These are phyloP conservation scores for Dolichopus griseipennis DNA, from an alignment of 2,888 invertebrate species.

Conservation along the genomic window DNA sequence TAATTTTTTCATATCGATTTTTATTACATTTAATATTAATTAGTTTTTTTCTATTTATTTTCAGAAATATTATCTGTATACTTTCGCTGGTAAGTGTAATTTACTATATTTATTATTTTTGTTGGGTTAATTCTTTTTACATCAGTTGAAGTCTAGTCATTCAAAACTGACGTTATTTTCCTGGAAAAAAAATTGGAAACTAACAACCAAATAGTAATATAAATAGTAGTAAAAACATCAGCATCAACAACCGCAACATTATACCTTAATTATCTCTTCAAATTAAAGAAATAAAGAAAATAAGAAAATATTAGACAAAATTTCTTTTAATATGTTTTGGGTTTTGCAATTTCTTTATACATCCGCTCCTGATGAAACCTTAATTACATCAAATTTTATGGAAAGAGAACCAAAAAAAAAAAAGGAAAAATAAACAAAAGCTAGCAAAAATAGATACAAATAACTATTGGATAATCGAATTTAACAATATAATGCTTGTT, in stretches of 20 bases:
- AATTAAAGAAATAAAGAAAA: not conserved
- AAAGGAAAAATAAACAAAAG: not conserved
- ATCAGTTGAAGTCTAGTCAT: too few species aligned
- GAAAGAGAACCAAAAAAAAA: too few species aligned
- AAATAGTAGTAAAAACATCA: not conserved
- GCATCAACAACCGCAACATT: not conserved
- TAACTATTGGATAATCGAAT: not conserved
- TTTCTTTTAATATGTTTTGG: not conserved
- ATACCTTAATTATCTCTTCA: constrained; percentile 2
- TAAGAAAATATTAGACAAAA: not conserved
- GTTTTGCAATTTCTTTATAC: not conserved
- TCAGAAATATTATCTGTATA: too few species aligned
- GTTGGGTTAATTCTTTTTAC: too few species aligned
- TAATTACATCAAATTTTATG: not conserved
- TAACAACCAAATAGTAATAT: not conserved
- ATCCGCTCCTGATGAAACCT: not conserved
- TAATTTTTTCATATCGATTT: too few species aligned
- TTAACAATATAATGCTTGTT: not conserved
- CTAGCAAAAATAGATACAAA: not conserved
- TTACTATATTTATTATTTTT: too few species aligned
- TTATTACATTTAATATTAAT: too few species aligned
- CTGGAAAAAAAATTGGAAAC: not conserved
- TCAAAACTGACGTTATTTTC: too few species aligned
- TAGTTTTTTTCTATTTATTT: too few species aligned
- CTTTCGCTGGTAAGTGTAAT: too few species aligned